Conservation (phyloP, 2,888 invertebrate species). For the Diaperis boleti region DNA sequence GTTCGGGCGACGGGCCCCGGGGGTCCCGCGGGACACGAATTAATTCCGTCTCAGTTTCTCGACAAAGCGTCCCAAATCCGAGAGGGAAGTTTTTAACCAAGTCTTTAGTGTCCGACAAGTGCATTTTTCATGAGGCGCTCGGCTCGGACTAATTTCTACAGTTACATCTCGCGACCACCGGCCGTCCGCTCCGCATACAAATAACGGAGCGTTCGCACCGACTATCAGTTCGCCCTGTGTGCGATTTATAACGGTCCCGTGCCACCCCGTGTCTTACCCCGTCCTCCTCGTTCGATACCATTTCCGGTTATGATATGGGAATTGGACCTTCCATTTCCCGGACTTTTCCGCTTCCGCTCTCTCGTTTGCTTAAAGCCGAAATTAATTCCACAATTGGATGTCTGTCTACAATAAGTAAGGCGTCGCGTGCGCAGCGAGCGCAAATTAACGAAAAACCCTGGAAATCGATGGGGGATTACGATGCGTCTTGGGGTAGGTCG, state of each 20-base stretch:
- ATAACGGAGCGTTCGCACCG: no score
- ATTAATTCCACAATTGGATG: conserved; percentile 35
- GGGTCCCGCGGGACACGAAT: conserved; percentile 13
- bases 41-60: conserved; percentile 27
- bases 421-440: conserved; percentile 13
- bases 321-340: conserved; percentile 40
- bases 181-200: no score
- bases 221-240: no score
- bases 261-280: conserved; percentile 50
- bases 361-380: conserved; percentile 14
- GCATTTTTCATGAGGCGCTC: conserved; percentile 2
- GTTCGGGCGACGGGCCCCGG: conserved; percentile 18
- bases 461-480: conserved; percentile 32
- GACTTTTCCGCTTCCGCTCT: conserved; percentile 32
- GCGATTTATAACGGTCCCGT: conserved; percentile 47
- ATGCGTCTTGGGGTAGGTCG: conserved; percentile 44
- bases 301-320: conserved; percentile 53
- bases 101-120: conserved; percentile 15
- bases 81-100: conserved; percentile 19
- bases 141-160: no score
- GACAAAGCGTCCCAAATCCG: conserved; percentile 24
- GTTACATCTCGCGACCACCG: no score
- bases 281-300: conserved; percentile 48
- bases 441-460: conserved; percentile 26
- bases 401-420: conserved; percentile 26